phyloP scores from a whole-genome alignment of 2,888 invertebrate species.

The Pterobdella sp. region DNA sequence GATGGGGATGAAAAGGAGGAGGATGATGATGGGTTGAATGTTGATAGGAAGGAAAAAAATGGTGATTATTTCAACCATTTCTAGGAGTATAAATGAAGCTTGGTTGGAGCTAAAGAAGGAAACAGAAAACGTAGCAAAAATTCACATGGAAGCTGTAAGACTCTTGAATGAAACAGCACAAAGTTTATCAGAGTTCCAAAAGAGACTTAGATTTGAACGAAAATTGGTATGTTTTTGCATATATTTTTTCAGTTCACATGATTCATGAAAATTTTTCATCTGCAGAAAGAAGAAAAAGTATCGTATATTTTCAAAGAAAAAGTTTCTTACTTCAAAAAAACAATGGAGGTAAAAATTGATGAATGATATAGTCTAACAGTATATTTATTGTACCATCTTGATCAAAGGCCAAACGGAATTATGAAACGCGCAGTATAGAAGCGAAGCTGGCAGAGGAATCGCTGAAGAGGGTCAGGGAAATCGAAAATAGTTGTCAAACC shows the following conservation, averaged over 20 bases:
- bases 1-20: too few species aligned
- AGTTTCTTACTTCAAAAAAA: conserved; percentile 14
- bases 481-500: conserved; percentile 22
- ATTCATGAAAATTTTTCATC: conserved; percentile 1
- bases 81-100: conserved; percentile 20
- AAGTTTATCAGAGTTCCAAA: conserved; percentile 26
- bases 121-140: conserved; percentile 26
- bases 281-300: conserved; percentile 20
- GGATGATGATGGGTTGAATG: too few species aligned
- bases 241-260: not conserved
- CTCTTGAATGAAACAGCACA: conserved; percentile 16
- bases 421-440: conserved; percentile 20
- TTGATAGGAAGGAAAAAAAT: too few species aligned
- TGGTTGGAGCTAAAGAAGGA: conserved; percentile 22
- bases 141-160: conserved; percentile 19
- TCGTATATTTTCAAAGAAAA: conserved; percentile 20
- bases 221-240: conserved; percentile 14
- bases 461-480: conserved; percentile 17
- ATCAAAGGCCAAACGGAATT: conserved; percentile 20
- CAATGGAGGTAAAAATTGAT: conserved; percentile 16
- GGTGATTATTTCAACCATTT: too few species aligned
- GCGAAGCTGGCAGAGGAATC: not conserved
- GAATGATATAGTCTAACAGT: too few species aligned
- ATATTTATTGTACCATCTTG: not conserved
- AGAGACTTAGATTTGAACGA: conserved; percentile 17